These are phyloP conservation scores for Coecobrya sp. DNA, from an alignment of 2,888 invertebrate species.

Conservation along the genomic window DNA sequence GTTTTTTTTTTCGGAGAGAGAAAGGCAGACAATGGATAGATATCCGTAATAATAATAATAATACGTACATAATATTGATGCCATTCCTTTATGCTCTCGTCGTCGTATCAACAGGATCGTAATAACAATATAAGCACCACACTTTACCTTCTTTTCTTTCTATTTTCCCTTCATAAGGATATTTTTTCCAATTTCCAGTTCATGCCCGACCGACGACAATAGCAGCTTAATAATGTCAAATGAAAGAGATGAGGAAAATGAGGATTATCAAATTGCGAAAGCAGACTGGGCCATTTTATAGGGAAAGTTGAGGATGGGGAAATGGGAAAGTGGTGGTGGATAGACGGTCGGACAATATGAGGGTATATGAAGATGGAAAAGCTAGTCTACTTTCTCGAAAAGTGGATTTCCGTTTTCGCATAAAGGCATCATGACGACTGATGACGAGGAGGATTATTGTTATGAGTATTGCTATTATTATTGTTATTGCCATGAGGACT, in stretches of 20 bases:
- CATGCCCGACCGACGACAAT: slow-evolving; percentile 28
- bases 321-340: neutral
- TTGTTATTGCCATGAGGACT: slow-evolving; percentile 19
- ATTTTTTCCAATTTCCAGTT: slow-evolving; percentile 35
- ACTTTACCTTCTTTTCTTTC: neutral
- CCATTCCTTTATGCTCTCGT: neutral
- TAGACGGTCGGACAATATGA: neutral
- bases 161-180: neutral
- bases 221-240: slow-evolving; percentile 17
- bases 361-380: neutral
- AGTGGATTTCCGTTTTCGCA: neutral
- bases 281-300: too few relatives aligned
- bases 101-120: slow-evolving; percentile 29
- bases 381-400: neutral
- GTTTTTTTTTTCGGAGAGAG: neutral
- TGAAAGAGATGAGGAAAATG: neutral
- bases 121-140: slow-evolving; percentile 32
- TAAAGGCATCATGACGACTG: neutral
- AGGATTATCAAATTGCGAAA: neutral
- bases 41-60: neutral
- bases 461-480: slow-evolving; percentile 32
- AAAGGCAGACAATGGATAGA: neutral
- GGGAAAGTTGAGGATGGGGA: neutral
- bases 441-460: slow-evolving; percentile 29
- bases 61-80: neutral